Percentiles rank a stretch among this genome's conserved stretches.
Conservation (phyloP, 2,113 vertebrate genomes). For the Semnopithecus entellus region DNA sequence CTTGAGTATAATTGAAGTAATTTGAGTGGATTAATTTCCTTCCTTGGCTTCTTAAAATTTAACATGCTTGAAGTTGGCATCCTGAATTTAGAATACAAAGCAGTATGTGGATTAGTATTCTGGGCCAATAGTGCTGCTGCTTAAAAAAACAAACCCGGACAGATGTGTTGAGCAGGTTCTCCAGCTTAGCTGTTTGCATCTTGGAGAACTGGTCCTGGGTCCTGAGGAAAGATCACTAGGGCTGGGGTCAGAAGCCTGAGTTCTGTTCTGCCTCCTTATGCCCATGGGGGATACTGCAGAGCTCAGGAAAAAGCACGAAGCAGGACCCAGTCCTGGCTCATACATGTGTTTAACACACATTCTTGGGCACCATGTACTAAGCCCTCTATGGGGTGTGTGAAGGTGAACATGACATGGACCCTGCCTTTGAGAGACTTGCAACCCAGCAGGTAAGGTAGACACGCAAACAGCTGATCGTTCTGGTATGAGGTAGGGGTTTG, state of each 20-base stretch:
- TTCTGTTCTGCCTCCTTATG: neutral
- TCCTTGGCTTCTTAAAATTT: constrained; percentile 8
- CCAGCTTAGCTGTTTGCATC: neutral
- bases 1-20: neutral
- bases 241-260: neutral
- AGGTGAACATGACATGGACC: neutral
- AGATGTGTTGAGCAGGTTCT: neutral
- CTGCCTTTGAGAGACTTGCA: neutral
- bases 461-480: neutral
- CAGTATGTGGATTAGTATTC: neutral
- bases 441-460: neutral
- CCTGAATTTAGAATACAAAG: constrained; percentile 5
- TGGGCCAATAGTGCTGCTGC: neutral
- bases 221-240: neutral
- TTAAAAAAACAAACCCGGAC: neutral
- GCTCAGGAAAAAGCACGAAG: neutral
- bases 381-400: neutral
- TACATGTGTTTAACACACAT: neutral
- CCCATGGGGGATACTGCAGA: fast-evolving
- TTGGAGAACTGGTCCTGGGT: neutral
- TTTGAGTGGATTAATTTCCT: constrained; percentile 40
- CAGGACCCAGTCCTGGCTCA: neutral
- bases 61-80: neutral
- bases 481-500: fast-evolving
- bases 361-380: neutral